A percentile compares a stretch with the other conserved stretches of the same genome.
phyloP scores from a whole-genome alignment of 2,113 vertebrate species.

The Leucopternis melanops region DNA sequence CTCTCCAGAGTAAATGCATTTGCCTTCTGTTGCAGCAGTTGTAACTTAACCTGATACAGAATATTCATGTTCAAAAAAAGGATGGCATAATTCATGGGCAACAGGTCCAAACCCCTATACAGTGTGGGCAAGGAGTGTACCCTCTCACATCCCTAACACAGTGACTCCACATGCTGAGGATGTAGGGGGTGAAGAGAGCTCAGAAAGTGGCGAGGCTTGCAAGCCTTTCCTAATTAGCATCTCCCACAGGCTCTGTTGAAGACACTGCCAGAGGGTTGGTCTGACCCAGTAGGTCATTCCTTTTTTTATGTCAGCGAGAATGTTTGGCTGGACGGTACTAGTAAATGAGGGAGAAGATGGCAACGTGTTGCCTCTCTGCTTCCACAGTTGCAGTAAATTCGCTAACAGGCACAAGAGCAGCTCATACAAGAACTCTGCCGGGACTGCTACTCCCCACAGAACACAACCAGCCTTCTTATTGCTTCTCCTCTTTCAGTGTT shows the following conservation, averaged over 20 bases:
- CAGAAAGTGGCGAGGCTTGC: neutral
- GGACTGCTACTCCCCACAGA: neutral
- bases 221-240: neutral
- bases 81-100: neutral
- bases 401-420: neutral
- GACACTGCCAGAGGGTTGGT: neutral
- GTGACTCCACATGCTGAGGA: neutral
- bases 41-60: neutral
- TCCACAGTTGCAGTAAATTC: neutral
- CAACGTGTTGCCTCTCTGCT: neutral
- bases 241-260: neutral
- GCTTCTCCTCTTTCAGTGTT: neutral
- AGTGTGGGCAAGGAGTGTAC: neutral
- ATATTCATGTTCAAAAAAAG: neutral
- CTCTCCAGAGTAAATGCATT: neutral
- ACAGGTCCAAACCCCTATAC: neutral
- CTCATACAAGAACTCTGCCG: neutral
- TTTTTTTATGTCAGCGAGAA: neutral
- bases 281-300: neutral
- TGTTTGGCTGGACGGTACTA: neutral
- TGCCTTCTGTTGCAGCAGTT: neutral
- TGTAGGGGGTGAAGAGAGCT: neutral
- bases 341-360: neutral
- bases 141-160: neutral
- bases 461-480: neutral